Evolutionary conservation across 1,140 invertebrate genomes (phyloP), one percentile per base, ranked within the genome.

Genomic region (Drosophila leontia): DNA sequence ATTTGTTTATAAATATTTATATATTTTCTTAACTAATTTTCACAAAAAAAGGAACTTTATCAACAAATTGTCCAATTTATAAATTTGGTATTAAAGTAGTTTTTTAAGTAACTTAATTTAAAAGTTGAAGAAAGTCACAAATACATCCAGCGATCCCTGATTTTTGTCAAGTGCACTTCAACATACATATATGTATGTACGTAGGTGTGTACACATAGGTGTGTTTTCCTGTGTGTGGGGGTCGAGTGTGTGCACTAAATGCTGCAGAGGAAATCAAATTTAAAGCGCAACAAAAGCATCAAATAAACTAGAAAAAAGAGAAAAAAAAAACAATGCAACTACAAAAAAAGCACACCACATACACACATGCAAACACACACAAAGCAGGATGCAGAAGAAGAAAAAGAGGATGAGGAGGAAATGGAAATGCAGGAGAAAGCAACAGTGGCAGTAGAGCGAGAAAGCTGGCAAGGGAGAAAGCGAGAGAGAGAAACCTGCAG

Each of bases 211-310:
- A n/a, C 32, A 26, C 68, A 29, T 69, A 59, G 37, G 56, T 75
- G 39, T 32, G 15, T 29, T 55, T 41, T 42, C 23, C 26, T 44
- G 17, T 41, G 8, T 41, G 42, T 12, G 37, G n/a, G 17, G 47
- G 48, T 35, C 19, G 17, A 41, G 35, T 35, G 70, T 69, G 63
- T 58, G 61, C 63, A 53, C 71, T 70, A 78, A 82, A 82, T 78
- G 68, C 72, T 75, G 75, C 64, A 85, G 47, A 74, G 80, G 77
- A 86, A 87, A 87, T 84, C 80, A 78, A 83, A 84, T 88, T 88
- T 88, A 87, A 87, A 45, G 59, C 29, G 47, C 69, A 79, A 78
- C 80, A 65, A 80, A 71, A 60, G 56, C 75, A 68, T 65, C 50
- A 80, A 72, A 50, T 65, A 75, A 77, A 72, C 45, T 58, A 69